Evolutionary conservation across 2,113 vertebrate species (phyloP).

Genomic region (Sturnus vulgaris): DNA sequence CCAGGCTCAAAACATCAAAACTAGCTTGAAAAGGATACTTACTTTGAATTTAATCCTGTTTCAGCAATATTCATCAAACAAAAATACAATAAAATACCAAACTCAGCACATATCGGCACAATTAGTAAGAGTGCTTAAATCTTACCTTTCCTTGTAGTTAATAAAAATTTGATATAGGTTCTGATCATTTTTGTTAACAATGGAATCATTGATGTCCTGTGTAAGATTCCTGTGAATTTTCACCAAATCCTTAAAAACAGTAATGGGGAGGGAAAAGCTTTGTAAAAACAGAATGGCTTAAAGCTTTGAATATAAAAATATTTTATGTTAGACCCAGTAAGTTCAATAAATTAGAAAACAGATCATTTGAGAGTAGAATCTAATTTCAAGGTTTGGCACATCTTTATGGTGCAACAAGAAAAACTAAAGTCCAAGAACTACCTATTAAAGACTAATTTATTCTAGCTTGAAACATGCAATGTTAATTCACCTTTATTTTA

Average conservation of each 20-base stretch:
- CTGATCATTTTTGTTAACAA: constrained; percentile 86
- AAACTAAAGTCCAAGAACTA: constrained; percentile 1
- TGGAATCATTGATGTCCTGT: constrained; percentile 88
- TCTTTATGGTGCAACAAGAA: not conserved
- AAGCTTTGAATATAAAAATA: not conserved
- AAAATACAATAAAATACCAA: not conserved
- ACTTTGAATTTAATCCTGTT: not conserved
- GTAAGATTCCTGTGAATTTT: constrained; percentile 90
- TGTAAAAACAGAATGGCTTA: not conserved
- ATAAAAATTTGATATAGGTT: constrained; percentile 94
- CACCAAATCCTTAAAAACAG: constrained; percentile 87
- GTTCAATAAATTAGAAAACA: not conserved
- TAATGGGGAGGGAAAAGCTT: not conserved
- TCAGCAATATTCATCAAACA: not conserved
- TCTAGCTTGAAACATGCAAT: not conserved
- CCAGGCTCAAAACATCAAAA: not conserved
- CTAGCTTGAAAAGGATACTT: not conserved
- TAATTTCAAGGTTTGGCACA: not conserved
- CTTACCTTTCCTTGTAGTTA: constrained; percentile 93
- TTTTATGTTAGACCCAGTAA: not conserved
- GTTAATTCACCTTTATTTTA: constrained; percentile 56
- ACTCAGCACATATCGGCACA: not conserved
- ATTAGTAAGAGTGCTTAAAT: not conserved
- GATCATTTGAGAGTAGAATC: not conserved
- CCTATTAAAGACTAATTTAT: constrained; percentile 46